Evolutionary conservation across 2,797 vertebrate species (phyloP).

Genomic region (Myiotriccus ornatus): DNA sequence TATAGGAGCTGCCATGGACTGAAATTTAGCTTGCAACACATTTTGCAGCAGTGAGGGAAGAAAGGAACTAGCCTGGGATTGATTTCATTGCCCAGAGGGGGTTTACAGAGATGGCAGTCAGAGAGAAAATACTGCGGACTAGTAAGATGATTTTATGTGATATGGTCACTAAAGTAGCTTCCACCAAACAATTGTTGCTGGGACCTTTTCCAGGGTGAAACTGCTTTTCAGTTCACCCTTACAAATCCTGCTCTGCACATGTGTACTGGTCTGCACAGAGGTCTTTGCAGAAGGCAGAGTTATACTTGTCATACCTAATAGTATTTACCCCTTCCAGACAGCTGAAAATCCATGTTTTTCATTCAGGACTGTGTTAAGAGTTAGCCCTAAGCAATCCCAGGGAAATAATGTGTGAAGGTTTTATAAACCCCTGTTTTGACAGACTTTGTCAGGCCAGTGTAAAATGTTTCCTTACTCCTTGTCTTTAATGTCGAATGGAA

Average conservation of each 20-base stretch:
- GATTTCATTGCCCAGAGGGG: constrained; percentile 30
- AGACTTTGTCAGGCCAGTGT: neutral
- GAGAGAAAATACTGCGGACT: neutral
- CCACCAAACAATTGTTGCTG: neutral
- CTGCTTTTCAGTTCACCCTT: constrained; percentile 35
- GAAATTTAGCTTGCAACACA: constrained; percentile 8
- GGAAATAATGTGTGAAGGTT: neutral
- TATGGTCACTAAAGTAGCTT: constrained; percentile 24
- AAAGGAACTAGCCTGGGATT: neutral
- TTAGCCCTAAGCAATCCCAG: neutral
- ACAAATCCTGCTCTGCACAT: neutral
- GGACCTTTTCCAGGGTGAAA: neutral
- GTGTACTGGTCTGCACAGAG: neutral
- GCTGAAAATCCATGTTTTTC: neutral
- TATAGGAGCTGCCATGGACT: neutral
- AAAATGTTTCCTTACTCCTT: neutral
- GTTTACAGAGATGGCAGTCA: constrained; percentile 14
- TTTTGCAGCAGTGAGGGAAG: constrained; percentile 21
- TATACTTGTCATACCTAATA: neutral
- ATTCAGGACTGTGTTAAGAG: neutral
- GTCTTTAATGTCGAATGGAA: neutral
- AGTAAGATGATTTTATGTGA: constrained; percentile 15
- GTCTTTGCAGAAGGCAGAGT: constrained; percentile 28
- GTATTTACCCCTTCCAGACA: neutral
- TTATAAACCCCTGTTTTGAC: neutral